These are phyloP conservation scores for Paraescarpia echinospica DNA, from an alignment of 1,140 invertebrate genomes.

Conservation along the genomic window DNA sequence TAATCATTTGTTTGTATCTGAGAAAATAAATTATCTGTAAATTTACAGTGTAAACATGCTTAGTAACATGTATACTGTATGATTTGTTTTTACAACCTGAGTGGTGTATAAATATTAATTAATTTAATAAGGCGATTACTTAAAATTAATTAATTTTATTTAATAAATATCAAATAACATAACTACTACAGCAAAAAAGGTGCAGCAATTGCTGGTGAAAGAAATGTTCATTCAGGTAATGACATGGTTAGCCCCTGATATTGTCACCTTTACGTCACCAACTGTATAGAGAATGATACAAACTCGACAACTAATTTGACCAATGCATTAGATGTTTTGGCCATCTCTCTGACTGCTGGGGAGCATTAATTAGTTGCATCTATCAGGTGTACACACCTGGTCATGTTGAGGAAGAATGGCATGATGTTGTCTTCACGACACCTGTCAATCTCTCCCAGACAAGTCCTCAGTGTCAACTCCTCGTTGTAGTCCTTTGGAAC, in stretches of 20 bases:
- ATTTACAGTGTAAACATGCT: conserved; percentile 24
- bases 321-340: background rate
- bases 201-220: too few relatives aligned
- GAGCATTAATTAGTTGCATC: background rate
- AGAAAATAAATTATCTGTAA: too few relatives aligned
- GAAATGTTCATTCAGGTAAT: background rate
- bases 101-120: background rate
- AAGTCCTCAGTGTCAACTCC: conserved; percentile 15
- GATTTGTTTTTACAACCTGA: background rate
- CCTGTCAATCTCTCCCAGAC: conserved; percentile 22
- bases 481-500: conserved; percentile 20
- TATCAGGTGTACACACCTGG: conserved; percentile 4
- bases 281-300: background rate
- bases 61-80: background rate
- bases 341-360: background rate
- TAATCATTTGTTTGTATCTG: too few relatives aligned
- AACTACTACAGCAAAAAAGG: background rate
- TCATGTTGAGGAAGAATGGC: conserved; percentile 27
- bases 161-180: too few relatives aligned
- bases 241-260: background rate
- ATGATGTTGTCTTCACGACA: conserved; percentile 21
- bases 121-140: too few relatives aligned
- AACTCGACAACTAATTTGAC: background rate
- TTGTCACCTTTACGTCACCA: background rate
- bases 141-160: too few relatives aligned